Base-by-base conservation (phyloP, 2,888 invertebrate species). In the Agriopis aurantiaria region DNA sequence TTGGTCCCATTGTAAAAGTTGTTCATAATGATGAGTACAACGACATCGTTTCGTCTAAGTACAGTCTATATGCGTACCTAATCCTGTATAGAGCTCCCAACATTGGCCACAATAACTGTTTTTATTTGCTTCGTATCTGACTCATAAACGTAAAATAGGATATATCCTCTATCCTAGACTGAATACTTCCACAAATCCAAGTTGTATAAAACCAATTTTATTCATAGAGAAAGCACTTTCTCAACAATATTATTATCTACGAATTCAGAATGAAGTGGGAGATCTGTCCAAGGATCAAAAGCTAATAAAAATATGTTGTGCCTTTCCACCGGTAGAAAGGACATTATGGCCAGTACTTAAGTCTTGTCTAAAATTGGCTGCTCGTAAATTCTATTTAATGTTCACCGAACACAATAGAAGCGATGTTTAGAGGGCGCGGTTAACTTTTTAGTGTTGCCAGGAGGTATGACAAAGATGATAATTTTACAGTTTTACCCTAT, bases 321-420 rank as follows among this genome's bases (percentile, higher is more conserved):
- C 79, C 76, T 82, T 81, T 76, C 77, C 73, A 79, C 79, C 67
- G 74, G 75, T 71, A 74, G 77, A 77, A 79, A 73, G 78, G 75
- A 79, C 82, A 81, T 87, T 84, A 86, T 83, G 78, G 78, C 80
- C 80, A 83, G 82, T 85, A 87, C 86, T 88, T 85, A 88, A 88
- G 86, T 84, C 83, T 80, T 83, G 82, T 84, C 85, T 87, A 85
- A 90, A 88, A 88, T 87, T 87, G 88, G 82, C 80, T 77, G 77
- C 75, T 79, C 82, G 82, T 88, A 89, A 90, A 89, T 88, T 85
- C 76, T 71, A 74, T 77, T 87, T 89, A 89, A 89, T 87, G 89
- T 86, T 80, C 80, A 83, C 80, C 80, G 84, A 80, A 85, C 82
- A 87, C 88, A 87, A 89, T 86, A 81, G 82, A 77, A 64, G 51